Conservation (phyloP, 2,888 invertebrate species). For the Leucoptera coffeella region DNA sequence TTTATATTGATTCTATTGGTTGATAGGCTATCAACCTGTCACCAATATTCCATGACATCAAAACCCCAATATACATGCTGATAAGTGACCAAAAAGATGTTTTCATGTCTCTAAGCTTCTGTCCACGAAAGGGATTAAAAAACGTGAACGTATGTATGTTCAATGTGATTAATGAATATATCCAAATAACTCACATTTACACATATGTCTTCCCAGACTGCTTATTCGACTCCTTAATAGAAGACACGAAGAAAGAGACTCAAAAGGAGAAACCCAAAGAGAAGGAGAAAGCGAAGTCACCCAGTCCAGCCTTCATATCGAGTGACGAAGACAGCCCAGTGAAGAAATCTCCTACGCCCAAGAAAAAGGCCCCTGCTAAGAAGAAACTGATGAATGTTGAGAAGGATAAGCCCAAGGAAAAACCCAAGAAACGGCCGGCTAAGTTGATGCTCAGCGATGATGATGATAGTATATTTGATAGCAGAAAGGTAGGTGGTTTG, state of each 20-base stretch:
- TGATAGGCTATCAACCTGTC: too few relatives aligned
- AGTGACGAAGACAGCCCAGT: conserved; percentile 18
- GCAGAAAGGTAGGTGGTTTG: conserved; percentile 27
- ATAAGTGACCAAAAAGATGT: too few relatives aligned
- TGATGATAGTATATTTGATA: conserved; percentile 42
- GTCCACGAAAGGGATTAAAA: too few relatives aligned
- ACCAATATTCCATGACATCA: too few relatives aligned
- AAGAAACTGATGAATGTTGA: conserved; percentile 20
- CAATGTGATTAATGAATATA: too few relatives aligned
- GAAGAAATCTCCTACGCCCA: conserved; percentile 12
- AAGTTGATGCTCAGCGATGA: conserved; percentile 24
- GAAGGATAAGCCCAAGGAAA: too few relatives aligned
- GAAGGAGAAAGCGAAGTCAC: conserved; percentile 5
- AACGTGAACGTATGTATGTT: too few relatives aligned
- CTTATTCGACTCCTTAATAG: conserved; percentile 44
- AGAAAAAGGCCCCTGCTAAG: conserved; percentile 28
- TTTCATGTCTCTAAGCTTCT: too few relatives aligned
- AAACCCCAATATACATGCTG: too few relatives aligned
- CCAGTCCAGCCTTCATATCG: too few relatives aligned
- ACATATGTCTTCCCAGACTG: conserved; percentile 25
- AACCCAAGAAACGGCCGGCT: conserved; percentile 30
- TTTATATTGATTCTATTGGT: too few relatives aligned
- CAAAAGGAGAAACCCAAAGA: conserved; percentile 9
- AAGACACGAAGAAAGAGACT: conserved; percentile 36
- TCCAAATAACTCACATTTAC: too few relatives aligned